Base-by-base conservation (phyloP, 2,888 invertebrate species). In the Clostera curtula region DNA sequence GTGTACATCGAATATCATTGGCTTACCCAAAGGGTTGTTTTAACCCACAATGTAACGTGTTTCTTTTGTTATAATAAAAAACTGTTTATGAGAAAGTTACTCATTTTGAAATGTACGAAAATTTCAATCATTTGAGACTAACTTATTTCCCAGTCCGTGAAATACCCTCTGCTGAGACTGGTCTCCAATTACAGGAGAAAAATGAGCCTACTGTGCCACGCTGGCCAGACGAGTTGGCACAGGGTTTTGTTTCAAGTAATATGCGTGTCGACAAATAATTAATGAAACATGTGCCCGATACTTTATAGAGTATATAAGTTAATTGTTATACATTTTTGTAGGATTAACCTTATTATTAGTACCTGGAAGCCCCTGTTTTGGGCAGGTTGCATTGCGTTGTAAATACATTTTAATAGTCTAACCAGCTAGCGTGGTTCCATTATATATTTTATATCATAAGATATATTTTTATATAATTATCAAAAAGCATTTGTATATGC, bases 371-470 rank as follows among this genome's bases (percentile, higher is more conserved):
- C 19, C 29, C 23, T 11, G n/a, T n/a, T 19, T 11, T 23, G 18
- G 21, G 34, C 30, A 35, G 36, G 21, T 20, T 1, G n/a, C 29
- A 16, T 29, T 32, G 10, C 19, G 12, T 26, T 49, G 48, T 49
- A 49, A 39, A 49, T 49, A 48, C 22, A 43, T 24, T 2, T 9
- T 29, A 26, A 12, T 41, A 35, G 33, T 32, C 27, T 31, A 30
- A 31, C 34, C 9, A 15, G 3, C 4, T 14, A 15, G 23, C 15
- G 8, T 9, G 6, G 6, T 5, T 10, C 23, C 15, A 23, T n/a
- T 22, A 23, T 14, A 23, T n/a, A 20, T 15, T 5, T 4, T 21
- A 21, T 21, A 21, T 21, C 21, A 14, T 15, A 15, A 23, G 15
- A 23, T 23, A 23, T 23, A 15, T 23, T 15, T 23, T 15, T 23